A percentile compares a stretch with the other conserved stretches of the same genome.
phyloP scores from a whole-genome alignment of 2,797 vertebrate species.

The Tokudaia muenninki region DNA sequence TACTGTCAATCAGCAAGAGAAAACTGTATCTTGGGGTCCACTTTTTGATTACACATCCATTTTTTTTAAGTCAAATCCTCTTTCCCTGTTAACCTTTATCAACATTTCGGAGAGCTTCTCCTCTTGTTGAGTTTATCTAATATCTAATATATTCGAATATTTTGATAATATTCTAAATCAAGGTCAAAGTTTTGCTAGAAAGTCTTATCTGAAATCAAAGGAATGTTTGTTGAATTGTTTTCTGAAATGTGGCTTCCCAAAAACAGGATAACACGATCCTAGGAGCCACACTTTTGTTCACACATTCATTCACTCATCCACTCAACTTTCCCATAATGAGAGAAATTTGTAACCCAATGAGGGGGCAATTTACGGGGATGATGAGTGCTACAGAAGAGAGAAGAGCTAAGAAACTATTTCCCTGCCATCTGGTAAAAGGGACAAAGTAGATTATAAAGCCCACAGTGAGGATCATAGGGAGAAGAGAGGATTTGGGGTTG shows the following conservation, averaged over 20 bases:
- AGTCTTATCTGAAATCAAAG: conserved; percentile 28
- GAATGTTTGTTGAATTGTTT: conserved; percentile 48
- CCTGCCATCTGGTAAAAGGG: background rate
- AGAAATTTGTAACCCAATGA: background rate
- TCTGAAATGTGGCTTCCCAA: conserved; percentile 27
- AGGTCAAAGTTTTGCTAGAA: conserved; percentile 23
- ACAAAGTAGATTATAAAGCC: background rate
- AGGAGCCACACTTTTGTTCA: background rate
- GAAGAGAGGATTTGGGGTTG: background rate
- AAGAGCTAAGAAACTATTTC: conserved; percentile 38
- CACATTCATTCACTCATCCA: background rate
- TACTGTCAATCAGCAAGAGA: background rate
- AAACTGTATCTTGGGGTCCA: background rate
- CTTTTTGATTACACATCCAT: background rate
- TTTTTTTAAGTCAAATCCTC: conserved; percentile 35
- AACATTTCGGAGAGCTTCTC: conserved; percentile 6
- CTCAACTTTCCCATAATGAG: background rate
- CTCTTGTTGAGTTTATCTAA: conserved; percentile 2
- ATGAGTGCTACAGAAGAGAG: background rate
- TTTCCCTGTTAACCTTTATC: conserved; percentile 20
- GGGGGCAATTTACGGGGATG: background rate
- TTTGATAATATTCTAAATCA: background rate
- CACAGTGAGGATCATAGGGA: background rate
- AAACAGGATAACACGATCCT: background rate
- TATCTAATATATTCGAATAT: too few relatives aligned